These are phyloP conservation scores for Pitangus sulphuratus DNA, from an alignment of 2,797 vertebrate genomes.

Conservation along the genomic window DNA sequence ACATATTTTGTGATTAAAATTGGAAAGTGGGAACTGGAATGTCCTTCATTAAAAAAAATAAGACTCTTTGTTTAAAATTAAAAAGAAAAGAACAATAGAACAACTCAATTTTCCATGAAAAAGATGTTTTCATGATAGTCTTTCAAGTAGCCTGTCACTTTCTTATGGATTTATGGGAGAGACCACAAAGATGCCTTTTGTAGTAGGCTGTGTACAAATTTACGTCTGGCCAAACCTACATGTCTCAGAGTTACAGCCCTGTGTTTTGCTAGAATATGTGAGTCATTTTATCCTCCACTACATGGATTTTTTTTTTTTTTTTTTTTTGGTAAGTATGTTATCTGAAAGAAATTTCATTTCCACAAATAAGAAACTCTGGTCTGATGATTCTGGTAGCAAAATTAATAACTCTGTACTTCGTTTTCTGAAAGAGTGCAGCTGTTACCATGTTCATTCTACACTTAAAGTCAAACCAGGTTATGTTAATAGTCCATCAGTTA, in stretches of 20 bases:
- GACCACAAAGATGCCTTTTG: slow-evolving; percentile 6
- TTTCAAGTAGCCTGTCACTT: neutral
- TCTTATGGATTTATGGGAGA: neutral
- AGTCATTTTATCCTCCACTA: neutral
- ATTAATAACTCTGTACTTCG: neutral
- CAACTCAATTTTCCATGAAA: neutral
- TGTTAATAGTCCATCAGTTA: neutral
- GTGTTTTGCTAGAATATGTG: neutral
- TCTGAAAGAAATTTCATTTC: neutral
- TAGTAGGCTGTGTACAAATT: neutral
- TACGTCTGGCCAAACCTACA: neutral
- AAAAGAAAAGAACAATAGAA: neutral
- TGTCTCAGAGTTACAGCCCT: neutral
- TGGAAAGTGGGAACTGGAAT: neutral
- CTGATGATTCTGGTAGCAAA: neutral
- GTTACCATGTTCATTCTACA: neutral
- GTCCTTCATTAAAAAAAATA: neutral
- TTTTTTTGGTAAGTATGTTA: neutral
- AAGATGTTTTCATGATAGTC: neutral
- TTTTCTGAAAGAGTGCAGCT: neutral
- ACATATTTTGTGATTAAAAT: neutral
- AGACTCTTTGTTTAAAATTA: neutral
- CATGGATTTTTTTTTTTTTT: neutral
- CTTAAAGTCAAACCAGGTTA: neutral
- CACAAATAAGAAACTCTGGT: neutral